Conservation (phyloP, 2,888 invertebrate species). For the Emmelina monodactyla region DNA sequence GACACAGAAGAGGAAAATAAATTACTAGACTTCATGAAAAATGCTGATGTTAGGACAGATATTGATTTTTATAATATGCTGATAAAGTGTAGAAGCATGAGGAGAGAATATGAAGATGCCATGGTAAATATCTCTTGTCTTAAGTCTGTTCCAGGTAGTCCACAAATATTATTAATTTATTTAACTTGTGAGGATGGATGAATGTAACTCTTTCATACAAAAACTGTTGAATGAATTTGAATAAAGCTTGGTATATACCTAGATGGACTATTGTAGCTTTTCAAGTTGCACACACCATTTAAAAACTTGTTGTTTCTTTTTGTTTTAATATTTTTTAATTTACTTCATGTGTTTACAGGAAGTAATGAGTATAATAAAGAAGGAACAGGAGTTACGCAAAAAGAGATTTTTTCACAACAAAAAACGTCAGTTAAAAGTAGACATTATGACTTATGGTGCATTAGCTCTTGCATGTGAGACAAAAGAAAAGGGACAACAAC, state of each 20-base stretch:
- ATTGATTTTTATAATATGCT: slow-evolving; percentile 86
- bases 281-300: too few species aligned
- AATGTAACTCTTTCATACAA: too few species aligned
- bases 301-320: too few species aligned
- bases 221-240: too few species aligned
- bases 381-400: slow-evolving; percentile 41
- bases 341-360: slow-evolving; percentile 36
- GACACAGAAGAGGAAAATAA: slow-evolving; percentile 73
- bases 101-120: slow-evolving; percentile 74
- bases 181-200: too few species aligned
- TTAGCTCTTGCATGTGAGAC: slow-evolving; percentile 80
- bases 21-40: slow-evolving; percentile 69
- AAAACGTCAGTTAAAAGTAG: slow-evolving; percentile 62
- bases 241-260: too few species aligned
- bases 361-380: slow-evolving; percentile 63
- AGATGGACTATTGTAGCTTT: too few species aligned
- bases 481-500: slow-evolving; percentile 66
- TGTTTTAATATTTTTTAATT: neutral
- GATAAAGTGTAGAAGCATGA: slow-evolving; percentile 79
- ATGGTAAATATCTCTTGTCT: slow-evolving; percentile 71
- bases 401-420: slow-evolving; percentile 40
- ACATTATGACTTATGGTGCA: slow-evolving; percentile 87
- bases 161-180: too few species aligned
- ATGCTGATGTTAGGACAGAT: slow-evolving; percentile 70
- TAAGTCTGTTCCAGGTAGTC: too few species aligned